phyloP scores from a whole-genome alignment of 2,113 vertebrate species.

The Campylomormyrus numenius region DNA sequence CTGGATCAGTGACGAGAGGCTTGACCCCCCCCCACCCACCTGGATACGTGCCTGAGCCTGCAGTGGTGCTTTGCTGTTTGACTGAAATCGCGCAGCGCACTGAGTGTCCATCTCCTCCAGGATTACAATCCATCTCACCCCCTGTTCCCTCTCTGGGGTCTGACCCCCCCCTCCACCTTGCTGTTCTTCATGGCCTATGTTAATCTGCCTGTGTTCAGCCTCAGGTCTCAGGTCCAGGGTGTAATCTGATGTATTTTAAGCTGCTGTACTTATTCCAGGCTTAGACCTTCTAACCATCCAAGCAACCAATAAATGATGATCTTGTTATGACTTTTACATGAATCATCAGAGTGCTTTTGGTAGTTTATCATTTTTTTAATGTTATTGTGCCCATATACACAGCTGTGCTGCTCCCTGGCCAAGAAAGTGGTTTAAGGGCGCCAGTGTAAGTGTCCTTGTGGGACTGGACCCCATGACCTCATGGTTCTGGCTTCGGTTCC shows the following conservation, averaged over 20 bases:
- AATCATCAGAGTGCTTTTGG: not conserved
- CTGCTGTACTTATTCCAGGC: not conserved
- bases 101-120: not conserved
- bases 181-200: not conserved
- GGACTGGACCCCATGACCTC: not conserved
- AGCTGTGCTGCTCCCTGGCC: not conserved
- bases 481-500: not conserved
- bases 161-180: not conserved
- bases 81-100: not conserved
- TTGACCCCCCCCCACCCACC: not conserved
- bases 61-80: not conserved
- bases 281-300: not conserved
- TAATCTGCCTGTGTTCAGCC: not conserved
- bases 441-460: not conserved
- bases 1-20: not conserved
- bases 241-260: not conserved
- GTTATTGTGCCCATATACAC: not conserved
- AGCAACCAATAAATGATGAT: not conserved
- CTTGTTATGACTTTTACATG: not conserved
- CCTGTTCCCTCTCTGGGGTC: not conserved
- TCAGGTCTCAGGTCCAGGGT: not conserved
- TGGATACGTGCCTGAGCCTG: not conserved
- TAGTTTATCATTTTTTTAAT: not conserved
- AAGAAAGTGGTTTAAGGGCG: not conserved
- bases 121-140: not conserved